Base-by-base conservation (phyloP, 2,888 invertebrate genomes). In the Cistogaster globosa region DNA sequence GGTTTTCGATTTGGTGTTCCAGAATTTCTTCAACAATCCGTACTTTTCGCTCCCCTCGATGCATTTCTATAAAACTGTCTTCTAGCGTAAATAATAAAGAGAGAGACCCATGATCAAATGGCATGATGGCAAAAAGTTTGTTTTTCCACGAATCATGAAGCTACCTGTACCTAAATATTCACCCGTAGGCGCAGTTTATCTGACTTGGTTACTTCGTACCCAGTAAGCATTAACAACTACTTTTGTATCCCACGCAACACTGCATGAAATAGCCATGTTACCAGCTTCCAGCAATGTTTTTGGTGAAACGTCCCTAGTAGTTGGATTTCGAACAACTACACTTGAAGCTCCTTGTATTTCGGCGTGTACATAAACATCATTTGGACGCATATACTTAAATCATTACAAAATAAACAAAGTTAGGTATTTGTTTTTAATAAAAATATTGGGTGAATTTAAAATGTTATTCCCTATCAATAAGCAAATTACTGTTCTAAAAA, bases 211-310 rank as follows among this genome's bases (percentile, higher is more conserved):
- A 69, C 97, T 97, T 90, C 96, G 94, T 20, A 99, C 99, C 99
- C 99, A 99, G 96, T 98, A 99, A 9, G 99, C 97, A 88, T 96
- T 97, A 3, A 98, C 97, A 42, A 98, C 95, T 7, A 99, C 97
- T 93, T 98, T 99, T 0, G 98, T 98, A 88, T 99, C 98, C 99
- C 99, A 99, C 0, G 99, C 99, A 88, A 97, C 97, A 93, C 99
- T 99, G 93, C 98, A 98, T 71, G 97, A 97, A 51, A 99, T 96
- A 1, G 99, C 99, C 95, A 99, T 98, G 11, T 96, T 96, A 0
- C 98, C 99, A 14, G 99, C 99, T 93, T 99, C 99, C 86, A 97
- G 96, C 57, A 99, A 93, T 0, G 99, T 98, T 92, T 97, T 96
- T 0, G 99, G 99, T n/a, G 99, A 98, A 26, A 98, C 94, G 0